Evolutionary conservation across 2,797 vertebrate genomes (phyloP).

Genomic region (Phoebastria nigripes): DNA sequence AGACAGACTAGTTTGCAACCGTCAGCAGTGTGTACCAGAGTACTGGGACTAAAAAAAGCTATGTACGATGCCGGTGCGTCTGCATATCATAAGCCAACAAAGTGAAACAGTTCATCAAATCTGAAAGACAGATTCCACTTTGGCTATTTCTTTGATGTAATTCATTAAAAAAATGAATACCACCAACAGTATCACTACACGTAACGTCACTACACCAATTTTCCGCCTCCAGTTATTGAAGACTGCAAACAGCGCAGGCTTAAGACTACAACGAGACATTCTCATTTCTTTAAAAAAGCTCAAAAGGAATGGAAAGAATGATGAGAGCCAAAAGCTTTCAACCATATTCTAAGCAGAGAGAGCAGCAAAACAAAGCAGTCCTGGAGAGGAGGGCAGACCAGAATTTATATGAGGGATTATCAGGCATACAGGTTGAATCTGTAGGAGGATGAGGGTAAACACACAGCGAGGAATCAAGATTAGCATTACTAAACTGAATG

Average conservation of each 20-base stretch:
- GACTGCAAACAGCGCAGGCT: background rate
- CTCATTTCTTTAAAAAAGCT: background rate
- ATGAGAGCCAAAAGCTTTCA: constrained; percentile 16
- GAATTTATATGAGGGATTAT: constrained; percentile 61
- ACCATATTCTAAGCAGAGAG: background rate
- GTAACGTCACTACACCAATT: fast-evolving
- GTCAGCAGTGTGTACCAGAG: background rate
- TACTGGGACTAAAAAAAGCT: background rate
- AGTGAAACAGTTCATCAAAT: background rate
- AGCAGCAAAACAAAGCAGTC: constrained; percentile 2
- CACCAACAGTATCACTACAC: background rate
- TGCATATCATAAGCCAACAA: fast-evolving
- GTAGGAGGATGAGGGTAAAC: constrained; percentile 34
- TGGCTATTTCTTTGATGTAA: background rate
- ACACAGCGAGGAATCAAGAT: constrained; percentile 34
- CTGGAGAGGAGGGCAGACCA: background rate
- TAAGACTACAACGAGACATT: background rate
- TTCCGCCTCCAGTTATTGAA: background rate
- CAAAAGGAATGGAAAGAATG: background rate
- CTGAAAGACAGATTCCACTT: background rate
- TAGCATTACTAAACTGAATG: constrained; percentile 9
- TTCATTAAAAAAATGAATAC: background rate
- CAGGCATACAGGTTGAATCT: constrained; percentile 11
- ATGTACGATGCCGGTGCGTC: fast-evolving
- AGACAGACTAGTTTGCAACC: background rate